These are phyloP conservation scores for Blennius ocellaris DNA, from an alignment of 2,113 vertebrate species.

Conservation along the genomic window DNA sequence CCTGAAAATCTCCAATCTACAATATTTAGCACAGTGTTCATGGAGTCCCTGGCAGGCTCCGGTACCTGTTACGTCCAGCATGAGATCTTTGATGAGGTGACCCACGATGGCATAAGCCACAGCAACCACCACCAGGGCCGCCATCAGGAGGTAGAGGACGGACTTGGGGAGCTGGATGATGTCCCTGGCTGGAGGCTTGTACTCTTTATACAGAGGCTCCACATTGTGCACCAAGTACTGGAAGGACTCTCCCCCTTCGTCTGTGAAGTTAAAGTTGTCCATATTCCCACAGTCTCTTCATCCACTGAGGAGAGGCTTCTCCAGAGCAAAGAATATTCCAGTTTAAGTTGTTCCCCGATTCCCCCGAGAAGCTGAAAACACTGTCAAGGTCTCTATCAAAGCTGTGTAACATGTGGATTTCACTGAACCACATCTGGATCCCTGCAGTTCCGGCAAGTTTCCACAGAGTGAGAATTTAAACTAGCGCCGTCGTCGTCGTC, in stretches of 20 bases:
- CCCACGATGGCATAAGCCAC: constrained; percentile 88
- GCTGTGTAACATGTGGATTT: background rate
- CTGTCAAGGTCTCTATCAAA: background rate
- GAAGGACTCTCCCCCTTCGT: constrained; percentile 44
- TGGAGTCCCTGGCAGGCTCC: background rate
- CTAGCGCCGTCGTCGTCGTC: no score
- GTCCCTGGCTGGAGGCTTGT: constrained; percentile 81
- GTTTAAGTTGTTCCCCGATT: constrained; percentile 12
- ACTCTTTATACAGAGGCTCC: constrained; percentile 82
- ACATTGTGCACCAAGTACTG: constrained; percentile 70
- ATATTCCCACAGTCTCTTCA: constrained; percentile 52
- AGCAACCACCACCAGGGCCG: constrained; percentile 81
- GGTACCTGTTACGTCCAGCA: constrained; percentile 84
- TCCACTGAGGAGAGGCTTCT: constrained; percentile 21
- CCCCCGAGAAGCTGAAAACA: no score
- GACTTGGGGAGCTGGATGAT: constrained; percentile 84
- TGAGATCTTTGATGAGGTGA: constrained; percentile 88
- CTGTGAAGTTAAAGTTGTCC: constrained; percentile 72
- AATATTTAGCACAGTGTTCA: no score
- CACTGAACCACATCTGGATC: background rate
- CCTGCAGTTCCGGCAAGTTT: background rate
- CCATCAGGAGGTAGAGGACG: constrained; percentile 85
- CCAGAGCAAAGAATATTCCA: constrained; percentile 10
- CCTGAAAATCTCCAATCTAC: no score
- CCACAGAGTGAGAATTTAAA: background rate